These are phyloP conservation scores for Labroides dimidiatus DNA, from an alignment of 2,797 vertebrate species.

Conservation along the genomic window DNA sequence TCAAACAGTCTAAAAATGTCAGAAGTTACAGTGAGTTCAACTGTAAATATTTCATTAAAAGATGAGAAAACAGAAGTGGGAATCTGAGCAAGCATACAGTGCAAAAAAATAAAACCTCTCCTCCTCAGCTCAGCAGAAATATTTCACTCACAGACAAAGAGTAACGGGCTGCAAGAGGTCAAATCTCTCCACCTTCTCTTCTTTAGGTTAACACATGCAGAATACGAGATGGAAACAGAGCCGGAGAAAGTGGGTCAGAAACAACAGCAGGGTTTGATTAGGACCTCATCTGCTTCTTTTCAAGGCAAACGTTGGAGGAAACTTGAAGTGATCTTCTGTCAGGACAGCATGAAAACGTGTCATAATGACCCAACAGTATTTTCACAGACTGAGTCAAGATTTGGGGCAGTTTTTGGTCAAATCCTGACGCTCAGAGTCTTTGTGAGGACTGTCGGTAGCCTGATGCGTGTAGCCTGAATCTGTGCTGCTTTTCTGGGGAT, in stretches of 20 bases:
- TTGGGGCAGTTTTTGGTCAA: not conserved
- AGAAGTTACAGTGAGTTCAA: no score
- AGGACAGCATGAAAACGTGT: constrained; percentile 8
- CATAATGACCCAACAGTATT: constrained; percentile 4
- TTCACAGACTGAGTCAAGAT: no score
- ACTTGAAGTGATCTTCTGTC: constrained; percentile 2
- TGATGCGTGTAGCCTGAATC: no score
- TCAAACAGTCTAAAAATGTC: no score
- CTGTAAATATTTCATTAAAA: no score
- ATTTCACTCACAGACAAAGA: not conserved
- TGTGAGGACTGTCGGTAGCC: no score
- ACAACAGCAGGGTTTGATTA: constrained; percentile 40
- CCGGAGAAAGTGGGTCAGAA: constrained; percentile 50
- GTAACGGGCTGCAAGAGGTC: not conserved
- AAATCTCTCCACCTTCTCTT: not conserved
- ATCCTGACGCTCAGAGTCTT: no score
- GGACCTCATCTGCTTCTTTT: constrained; percentile 35
- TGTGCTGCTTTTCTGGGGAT: no score
- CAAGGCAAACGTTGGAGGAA: constrained; percentile 15
- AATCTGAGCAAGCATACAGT: not conserved
- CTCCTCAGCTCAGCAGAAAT: not conserved
- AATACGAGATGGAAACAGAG: constrained; percentile 16
- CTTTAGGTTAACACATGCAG: constrained; percentile 17
- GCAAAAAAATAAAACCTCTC: not conserved
- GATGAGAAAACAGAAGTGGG: no score